Percentiles rank a stretch among this genome's conserved stretches.
Conservation (phyloP, 2,113 vertebrate species). For the Cyprinodon variegatus region DNA sequence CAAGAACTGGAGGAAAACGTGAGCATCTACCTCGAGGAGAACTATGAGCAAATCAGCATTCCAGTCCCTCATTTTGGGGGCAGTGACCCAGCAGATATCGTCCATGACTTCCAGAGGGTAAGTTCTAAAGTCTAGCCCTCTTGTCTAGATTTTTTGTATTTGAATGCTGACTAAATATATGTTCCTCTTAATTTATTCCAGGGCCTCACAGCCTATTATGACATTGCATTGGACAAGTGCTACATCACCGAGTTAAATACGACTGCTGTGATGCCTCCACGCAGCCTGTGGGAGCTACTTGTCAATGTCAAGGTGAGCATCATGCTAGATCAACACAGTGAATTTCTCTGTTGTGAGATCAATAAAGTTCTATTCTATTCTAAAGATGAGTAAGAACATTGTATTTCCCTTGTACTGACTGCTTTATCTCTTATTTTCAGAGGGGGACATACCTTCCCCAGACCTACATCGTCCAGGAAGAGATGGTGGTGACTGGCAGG, state of each 20-base stretch:
- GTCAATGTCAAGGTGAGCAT: conserved; percentile 89
- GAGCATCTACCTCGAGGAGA: conserved; percentile 89
- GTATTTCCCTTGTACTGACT: conserved; percentile 30
- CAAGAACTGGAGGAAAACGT: conserved; percentile 92
- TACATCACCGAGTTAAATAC: conserved; percentile 94
- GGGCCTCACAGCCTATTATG: conserved; percentile 93
- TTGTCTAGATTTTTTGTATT: neutral
- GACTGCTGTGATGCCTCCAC: conserved; percentile 89
- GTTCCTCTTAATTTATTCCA: conserved; percentile 46
- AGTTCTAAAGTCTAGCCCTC: conserved; percentile 18
- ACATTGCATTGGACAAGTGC: conserved; percentile 92
- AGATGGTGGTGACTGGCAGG: conserved; percentile 89
- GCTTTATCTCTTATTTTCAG: conserved; percentile 76
- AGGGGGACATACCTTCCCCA: conserved; percentile 92
- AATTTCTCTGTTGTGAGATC: too few relatives aligned
- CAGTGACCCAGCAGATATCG: conserved; percentile 91
- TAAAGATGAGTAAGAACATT: conserved; percentile 19
- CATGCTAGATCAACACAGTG: neutral
- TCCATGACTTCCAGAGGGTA: conserved; percentile 94
- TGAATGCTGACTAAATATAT: neutral
- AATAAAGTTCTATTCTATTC: neutral
- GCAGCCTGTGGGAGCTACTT: conserved; percentile 93
- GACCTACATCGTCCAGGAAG: conserved; percentile 94
- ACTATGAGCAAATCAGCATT: conserved; percentile 91
- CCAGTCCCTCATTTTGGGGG: conserved; percentile 90